A percentile compares a stretch with the other conserved stretches of the same genome.
Conservation (phyloP, 2,888 invertebrate genomes). For the Morpho helenor region DNA sequence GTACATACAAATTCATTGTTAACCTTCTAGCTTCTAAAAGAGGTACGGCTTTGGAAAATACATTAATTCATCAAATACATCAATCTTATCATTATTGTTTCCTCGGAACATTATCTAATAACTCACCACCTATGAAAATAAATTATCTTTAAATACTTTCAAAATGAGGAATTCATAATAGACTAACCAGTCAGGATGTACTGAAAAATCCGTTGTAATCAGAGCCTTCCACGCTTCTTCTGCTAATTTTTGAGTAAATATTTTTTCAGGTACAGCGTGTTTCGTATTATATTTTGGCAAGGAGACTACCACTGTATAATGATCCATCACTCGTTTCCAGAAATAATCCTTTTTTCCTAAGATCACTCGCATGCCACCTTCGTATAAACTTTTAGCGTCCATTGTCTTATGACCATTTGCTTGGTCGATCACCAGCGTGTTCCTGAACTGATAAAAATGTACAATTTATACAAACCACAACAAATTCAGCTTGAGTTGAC, state of each 20-base stretch:
- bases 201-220: conserved; percentile 50
- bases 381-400: conserved; percentile 54
- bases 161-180: not conserved
- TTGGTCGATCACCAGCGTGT: conserved; percentile 46
- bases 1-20: too few relatives aligned
- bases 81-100: too few relatives aligned
- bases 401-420: conserved; percentile 48
- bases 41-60: too few relatives aligned
- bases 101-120: too few relatives aligned
- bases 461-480: not conserved
- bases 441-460: conserved; percentile 50
- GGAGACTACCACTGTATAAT: conserved; percentile 61
- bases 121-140: too few relatives aligned
- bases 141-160: not conserved
- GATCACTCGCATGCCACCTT: conserved; percentile 55
- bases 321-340: conserved; percentile 60
- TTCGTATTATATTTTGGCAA: conserved; percentile 50
- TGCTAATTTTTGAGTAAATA: conserved; percentile 54
- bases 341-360: conserved; percentile 55
- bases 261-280: conserved; percentile 43
- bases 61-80: too few relatives aligned
- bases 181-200: conserved; percentile 65
- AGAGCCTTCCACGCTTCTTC: conserved; percentile 49
- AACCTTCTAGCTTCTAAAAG: too few relatives aligned
- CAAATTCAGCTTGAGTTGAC: too few relatives aligned